Evolutionary conservation across 2,888 invertebrate genomes (phyloP).

Genomic region (Orgyia antiqua): DNA sequence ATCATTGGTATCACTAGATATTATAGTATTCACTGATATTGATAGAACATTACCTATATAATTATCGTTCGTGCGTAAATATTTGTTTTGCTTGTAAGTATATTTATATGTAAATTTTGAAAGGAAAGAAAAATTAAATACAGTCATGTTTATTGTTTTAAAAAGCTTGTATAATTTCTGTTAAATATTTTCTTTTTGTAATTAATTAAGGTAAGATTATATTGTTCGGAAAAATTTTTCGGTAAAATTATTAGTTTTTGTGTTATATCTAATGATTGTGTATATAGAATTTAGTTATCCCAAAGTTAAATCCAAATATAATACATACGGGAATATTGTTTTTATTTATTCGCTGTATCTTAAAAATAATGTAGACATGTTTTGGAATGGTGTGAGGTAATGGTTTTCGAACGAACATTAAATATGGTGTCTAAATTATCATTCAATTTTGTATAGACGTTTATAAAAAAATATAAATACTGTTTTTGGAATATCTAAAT

Average conservation of each 20-base stretch:
- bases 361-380: conserved; percentile 42
- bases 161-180: conserved; percentile 57
- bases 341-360: conserved; percentile 35
- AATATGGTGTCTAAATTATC: too few relatives aligned
- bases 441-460: too few relatives aligned
- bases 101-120: conserved; percentile 71
- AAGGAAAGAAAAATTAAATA: conserved; percentile 44
- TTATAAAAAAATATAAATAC: too few relatives aligned
- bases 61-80: conserved; percentile 25
- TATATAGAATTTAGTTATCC: conserved; percentile 71
- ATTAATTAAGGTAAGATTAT: conserved; percentile 26
- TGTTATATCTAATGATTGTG: conserved; percentile 49
- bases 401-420: conserved; percentile 45
- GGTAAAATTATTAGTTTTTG: conserved; percentile 25
- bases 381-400: conserved; percentile 36
- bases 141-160: conserved; percentile 48
- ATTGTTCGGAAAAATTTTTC: conserved; percentile 19
- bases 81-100: conserved; percentile 67
- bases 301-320: conserved; percentile 69
- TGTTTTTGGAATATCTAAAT: too few relatives aligned
- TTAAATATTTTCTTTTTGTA: conserved; percentile 46
- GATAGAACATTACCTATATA: conserved; percentile 20
- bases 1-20: conserved; percentile 12
- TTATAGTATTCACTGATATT: conserved; percentile 10
- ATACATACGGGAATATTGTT: conserved; percentile 48